Percentiles rank a stretch among this genome's conserved stretches.
Evolutionary conservation across 2,888 invertebrate genomes (phyloP).

Genomic region (Steinernema carpocapsae): DNA sequence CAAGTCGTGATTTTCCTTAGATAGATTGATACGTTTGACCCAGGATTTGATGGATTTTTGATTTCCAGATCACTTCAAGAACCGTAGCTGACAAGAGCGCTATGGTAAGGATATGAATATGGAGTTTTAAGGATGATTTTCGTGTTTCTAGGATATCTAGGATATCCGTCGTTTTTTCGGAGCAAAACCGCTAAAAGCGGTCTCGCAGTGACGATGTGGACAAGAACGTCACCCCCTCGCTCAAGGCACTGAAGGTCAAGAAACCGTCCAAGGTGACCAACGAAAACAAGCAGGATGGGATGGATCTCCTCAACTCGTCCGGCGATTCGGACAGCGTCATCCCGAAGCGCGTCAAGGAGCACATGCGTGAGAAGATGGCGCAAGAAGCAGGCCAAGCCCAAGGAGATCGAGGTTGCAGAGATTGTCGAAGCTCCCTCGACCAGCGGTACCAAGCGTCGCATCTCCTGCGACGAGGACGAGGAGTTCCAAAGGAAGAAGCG

Average conservation of each 20-base stretch:
- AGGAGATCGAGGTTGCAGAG: not conserved
- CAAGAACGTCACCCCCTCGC: conserved; percentile 11
- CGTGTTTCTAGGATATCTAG: no score
- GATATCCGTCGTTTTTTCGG: conserved; percentile 11
- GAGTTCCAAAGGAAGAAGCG: no score
- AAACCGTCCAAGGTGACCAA: not conserved
- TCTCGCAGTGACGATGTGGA: not conserved
- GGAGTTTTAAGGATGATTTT: not conserved
- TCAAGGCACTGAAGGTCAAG: conserved; percentile 6
- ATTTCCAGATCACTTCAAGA: conserved; percentile 7
- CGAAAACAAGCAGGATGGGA: not conserved
- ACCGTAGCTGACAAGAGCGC: not conserved
- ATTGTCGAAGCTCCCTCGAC: not conserved
- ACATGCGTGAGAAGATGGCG: conserved; percentile 18
- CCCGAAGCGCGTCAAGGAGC: conserved; percentile 18
- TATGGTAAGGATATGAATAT: not conserved
- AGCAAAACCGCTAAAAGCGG: not conserved
- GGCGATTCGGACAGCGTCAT: conserved; percentile 18
- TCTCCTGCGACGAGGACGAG: no score
- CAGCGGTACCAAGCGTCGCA: no score
- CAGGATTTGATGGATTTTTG: no score
- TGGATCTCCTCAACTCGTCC: not conserved
- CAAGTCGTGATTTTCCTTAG: no score
- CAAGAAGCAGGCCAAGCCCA: not conserved
- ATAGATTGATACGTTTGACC: no score